Percentiles rank a stretch among this genome's conserved stretches.
Evolutionary conservation across 2,888 invertebrate genomes (phyloP).

Genomic region (Suillia variegata): DNA sequence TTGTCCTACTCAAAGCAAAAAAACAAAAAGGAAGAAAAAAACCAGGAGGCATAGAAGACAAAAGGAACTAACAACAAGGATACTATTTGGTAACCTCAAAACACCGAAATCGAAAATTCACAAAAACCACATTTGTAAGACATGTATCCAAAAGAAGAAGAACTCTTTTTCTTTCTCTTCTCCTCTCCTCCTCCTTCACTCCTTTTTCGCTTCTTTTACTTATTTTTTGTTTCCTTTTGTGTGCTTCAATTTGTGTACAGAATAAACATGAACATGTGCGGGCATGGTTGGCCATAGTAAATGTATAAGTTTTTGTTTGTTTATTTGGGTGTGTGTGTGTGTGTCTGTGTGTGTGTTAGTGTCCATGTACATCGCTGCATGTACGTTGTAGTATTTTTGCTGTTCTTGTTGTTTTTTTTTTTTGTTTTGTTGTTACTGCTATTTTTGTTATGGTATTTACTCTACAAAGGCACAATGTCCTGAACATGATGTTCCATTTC

Average conservation of each 20-base stretch:
- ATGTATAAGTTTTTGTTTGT: too few species aligned
- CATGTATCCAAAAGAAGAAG: too few species aligned
- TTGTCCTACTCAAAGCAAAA: neutral
- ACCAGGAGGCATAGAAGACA: neutral
- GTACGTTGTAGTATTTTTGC: neutral
- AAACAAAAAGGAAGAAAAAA: too few species aligned
- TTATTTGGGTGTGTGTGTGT: too few species aligned
- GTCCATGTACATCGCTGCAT: neutral
- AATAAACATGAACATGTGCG: neutral
- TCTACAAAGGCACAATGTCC: neutral
- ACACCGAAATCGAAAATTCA: neutral
- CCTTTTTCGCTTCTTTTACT: neutral
- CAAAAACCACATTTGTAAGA: constrained; percentile 2
- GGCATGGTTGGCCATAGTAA: neutral
- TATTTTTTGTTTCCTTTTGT: too few species aligned
- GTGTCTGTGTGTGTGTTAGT: too few species aligned
- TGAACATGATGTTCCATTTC: constrained; percentile 1
- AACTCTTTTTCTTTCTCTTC: neutral
- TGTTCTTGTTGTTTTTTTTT: neutral
- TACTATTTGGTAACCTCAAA: neutral
- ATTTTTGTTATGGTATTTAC: too few species aligned
- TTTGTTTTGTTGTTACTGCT: too few species aligned
- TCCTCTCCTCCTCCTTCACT: neutral
- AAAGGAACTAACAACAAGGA: neutral
- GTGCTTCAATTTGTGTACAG: neutral